Conservation (phyloP, 2,113 vertebrate genomes). For the Anarhynchus alexandrinus region DNA sequence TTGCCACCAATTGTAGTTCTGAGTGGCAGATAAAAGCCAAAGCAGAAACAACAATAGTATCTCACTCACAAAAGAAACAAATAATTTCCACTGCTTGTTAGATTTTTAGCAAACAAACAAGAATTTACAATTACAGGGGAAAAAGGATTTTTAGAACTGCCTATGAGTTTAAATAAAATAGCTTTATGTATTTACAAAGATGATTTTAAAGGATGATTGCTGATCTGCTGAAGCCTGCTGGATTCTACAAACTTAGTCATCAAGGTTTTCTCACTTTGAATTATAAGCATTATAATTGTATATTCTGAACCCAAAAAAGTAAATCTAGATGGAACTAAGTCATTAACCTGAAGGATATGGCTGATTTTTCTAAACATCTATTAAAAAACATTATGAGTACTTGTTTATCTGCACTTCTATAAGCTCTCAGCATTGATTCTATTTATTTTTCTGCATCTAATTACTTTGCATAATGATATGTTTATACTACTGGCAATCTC, state of each 20-base stretch:
- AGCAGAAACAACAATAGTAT: background rate
- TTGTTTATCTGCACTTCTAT: conserved; percentile 42
- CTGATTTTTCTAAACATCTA: conserved; percentile 46
- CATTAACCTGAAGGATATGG: conserved; percentile 55
- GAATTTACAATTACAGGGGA: background rate
- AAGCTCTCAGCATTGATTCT: conserved; percentile 26
- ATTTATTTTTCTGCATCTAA: conserved; percentile 61
- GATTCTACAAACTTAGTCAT: background rate
- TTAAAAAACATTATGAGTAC: conserved; percentile 40
- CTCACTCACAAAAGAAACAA: background rate
- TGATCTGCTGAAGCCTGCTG: background rate
- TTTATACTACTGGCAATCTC: conserved; percentile 52
- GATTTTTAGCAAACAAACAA: background rate
- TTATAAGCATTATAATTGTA: conserved; percentile 14
- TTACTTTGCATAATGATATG: conserved; percentile 60
- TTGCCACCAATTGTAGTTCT: background rate
- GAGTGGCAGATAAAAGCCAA: background rate
- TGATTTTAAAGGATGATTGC: background rate
- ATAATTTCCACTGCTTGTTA: background rate
- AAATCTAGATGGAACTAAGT: conserved; percentile 36
- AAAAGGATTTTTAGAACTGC: background rate
- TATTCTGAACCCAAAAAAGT: conserved; percentile 3
- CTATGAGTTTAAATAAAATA: background rate
- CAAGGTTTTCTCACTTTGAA: background rate
- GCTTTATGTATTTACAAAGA: background rate